A percentile compares a stretch with the other conserved stretches of the same genome.
These are phyloP conservation scores for Stenchaetothrips biformis DNA, from an alignment of 2,888 invertebrate genomes.

Conservation along the genomic window DNA sequence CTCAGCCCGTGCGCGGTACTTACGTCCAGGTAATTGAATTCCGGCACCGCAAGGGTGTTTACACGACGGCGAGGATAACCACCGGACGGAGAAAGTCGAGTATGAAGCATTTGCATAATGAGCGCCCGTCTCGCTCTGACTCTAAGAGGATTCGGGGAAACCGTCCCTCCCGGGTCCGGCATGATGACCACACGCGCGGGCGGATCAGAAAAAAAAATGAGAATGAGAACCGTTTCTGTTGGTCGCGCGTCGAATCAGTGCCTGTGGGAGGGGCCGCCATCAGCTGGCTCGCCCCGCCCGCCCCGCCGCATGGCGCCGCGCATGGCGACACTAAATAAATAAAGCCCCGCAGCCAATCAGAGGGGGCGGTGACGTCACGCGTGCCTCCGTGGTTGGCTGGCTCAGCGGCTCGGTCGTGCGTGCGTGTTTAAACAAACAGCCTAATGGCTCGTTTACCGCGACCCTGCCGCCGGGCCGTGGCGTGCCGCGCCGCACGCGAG, in stretches of 20 bases:
- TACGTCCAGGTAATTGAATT: background rate
- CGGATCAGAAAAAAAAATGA: too few species aligned
- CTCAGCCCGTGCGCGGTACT: too few species aligned
- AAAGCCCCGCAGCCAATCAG: background rate
- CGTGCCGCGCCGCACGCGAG: too few species aligned
- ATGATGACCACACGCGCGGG: too few species aligned
- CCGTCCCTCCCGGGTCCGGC: too few species aligned
- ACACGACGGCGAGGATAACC: background rate
- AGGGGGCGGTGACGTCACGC: background rate
- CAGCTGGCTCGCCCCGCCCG: background rate
- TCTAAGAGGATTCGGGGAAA: too few species aligned
- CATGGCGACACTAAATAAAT: background rate
- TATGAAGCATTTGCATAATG: slow-evolving; percentile 2
- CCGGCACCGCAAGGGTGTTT: background rate
- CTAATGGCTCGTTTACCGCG: slow-evolving; percentile 11
- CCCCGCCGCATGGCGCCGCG: background rate
- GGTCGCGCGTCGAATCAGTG: too few species aligned
- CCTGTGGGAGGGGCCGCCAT: background rate
- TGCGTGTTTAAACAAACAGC: background rate
- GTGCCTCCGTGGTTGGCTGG: background rate
- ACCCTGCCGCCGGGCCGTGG: too few species aligned
- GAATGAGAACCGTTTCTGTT: too few species aligned
- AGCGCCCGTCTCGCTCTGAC: background rate
- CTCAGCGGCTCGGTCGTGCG: background rate
- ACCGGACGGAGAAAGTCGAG: background rate